Percentiles rank a stretch among this genome's conserved stretches.
Evolutionary conservation across 2,113 vertebrate genomes (phyloP).

Genomic region (Vireo altiloquus): DNA sequence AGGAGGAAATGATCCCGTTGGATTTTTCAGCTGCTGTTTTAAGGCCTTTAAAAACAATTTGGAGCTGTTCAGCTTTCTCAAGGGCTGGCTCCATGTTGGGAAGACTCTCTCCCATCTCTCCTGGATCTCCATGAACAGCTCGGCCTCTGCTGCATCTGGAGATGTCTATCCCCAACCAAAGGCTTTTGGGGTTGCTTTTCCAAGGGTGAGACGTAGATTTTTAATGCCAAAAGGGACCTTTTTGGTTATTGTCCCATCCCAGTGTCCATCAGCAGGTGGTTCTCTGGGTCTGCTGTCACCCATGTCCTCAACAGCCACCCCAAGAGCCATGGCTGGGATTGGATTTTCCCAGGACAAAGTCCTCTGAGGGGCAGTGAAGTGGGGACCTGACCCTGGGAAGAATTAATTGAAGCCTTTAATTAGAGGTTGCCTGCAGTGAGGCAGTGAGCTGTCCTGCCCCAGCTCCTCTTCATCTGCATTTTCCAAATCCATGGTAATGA

Average conservation of each 20-base stretch:
- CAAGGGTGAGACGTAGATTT: not conserved
- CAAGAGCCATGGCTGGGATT: not conserved
- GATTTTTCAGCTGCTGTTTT: conserved; percentile 11
- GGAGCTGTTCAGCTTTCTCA: not conserved
- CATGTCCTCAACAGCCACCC: not conserved
- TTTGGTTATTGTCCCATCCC: not conserved
- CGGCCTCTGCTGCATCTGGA: not conserved
- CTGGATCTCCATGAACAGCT: accelerated
- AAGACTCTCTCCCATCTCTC: not conserved
- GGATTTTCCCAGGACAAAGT: not conserved
- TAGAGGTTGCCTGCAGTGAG: not conserved
- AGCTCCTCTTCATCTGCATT: not conserved
- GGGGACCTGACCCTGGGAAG: not conserved
- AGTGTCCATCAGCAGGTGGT: not conserved
- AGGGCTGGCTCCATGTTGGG: not conserved
- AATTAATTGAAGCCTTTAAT: not conserved
- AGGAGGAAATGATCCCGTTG: conserved; percentile 28
- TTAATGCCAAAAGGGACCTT: not conserved
- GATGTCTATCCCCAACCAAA: accelerated
- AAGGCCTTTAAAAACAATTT: not conserved
- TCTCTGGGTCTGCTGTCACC: not conserved
- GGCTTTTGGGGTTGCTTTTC: not conserved
- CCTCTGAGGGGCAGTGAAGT: not conserved
- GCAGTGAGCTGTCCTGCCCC: not conserved
- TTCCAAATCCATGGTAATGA: not conserved